These are phyloP conservation scores for Anabacerthia variegaticeps DNA, from an alignment of 2,797 vertebrate genomes.

Conservation along the genomic window DNA sequence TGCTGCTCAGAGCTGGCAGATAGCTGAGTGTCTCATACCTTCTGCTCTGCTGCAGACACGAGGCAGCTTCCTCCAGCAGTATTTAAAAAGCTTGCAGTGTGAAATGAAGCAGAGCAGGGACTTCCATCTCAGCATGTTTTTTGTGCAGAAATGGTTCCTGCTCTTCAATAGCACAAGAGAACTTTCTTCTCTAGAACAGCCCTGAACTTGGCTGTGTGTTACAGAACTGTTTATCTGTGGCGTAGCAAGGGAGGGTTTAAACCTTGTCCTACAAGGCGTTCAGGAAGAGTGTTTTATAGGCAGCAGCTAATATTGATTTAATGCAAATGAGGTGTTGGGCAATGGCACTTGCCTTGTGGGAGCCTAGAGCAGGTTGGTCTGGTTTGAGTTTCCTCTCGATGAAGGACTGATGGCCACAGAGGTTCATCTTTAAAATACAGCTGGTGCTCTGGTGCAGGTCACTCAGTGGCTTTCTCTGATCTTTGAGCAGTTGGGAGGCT, in stretches of 20 bases:
- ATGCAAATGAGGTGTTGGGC: not conserved
- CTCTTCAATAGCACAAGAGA: not conserved
- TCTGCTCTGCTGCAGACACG: not conserved
- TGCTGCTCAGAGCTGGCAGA: not conserved
- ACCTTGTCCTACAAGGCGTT: not conserved
- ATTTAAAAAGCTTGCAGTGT: not conserved
- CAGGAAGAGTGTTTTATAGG: not conserved
- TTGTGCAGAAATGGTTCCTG: not conserved
- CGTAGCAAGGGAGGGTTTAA: not conserved
- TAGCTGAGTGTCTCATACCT: not conserved
- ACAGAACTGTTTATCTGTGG: not conserved
- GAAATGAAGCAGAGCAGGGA: not conserved
- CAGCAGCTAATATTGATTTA: not conserved
- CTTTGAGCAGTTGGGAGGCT: not conserved
- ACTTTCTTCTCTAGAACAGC: not conserved
- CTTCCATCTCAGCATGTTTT: not conserved
- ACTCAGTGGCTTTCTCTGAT: not conserved
- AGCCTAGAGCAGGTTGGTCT: not conserved
- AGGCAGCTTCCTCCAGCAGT: not conserved
- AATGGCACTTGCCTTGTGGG: not conserved
- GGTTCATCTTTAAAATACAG: not conserved
- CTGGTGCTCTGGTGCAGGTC: not conserved
- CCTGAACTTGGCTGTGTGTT: fast-evolving
- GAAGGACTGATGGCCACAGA: not conserved
- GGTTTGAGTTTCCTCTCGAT: fast-evolving